These are phyloP conservation scores for Andrena chrysosceles DNA, from an alignment of 2,888 invertebrate species.

Conservation along the genomic window DNA sequence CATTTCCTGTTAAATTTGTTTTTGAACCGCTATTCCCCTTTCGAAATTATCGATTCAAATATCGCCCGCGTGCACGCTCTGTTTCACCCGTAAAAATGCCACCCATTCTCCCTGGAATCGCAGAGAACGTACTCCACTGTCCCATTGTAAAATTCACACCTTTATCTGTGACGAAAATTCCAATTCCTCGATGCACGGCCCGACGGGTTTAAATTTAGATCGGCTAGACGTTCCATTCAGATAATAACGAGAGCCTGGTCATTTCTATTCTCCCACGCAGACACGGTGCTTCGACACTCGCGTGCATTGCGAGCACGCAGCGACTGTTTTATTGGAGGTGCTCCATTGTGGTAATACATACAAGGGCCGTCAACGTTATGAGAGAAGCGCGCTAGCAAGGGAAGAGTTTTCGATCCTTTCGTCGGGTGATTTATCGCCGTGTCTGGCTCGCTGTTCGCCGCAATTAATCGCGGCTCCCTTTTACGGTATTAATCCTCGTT, in stretches of 20 bases:
- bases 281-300: constrained; percentile 14
- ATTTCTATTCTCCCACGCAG: constrained; percentile 41
- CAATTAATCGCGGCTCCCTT: constrained; percentile 52
- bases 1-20: too few species aligned
- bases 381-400: background rate
- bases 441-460: background rate
- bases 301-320: background rate
- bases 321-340: constrained; percentile 1
- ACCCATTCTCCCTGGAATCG: background rate
- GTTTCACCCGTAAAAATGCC: background rate
- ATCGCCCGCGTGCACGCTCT: too few species aligned
- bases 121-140: background rate
- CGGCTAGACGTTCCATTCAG: constrained; percentile 21
- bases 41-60: too few species aligned
- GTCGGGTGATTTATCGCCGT: constrained; percentile 33
- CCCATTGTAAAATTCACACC: background rate
- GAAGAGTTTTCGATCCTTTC: constrained; percentile 16
- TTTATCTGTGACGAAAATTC: background rate
- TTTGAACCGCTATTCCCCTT: too few species aligned
- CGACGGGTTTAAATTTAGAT: constrained; percentile 38
- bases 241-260: constrained; percentile 23
- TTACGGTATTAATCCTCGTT: constrained; percentile 55
- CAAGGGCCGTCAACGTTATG: background rate
- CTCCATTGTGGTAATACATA: background rate
- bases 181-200: background rate